A percentile compares a stretch with the other conserved stretches of the same genome.
Conservation (phyloP, 2,888 invertebrate species). For the Apoda limacodes region DNA sequence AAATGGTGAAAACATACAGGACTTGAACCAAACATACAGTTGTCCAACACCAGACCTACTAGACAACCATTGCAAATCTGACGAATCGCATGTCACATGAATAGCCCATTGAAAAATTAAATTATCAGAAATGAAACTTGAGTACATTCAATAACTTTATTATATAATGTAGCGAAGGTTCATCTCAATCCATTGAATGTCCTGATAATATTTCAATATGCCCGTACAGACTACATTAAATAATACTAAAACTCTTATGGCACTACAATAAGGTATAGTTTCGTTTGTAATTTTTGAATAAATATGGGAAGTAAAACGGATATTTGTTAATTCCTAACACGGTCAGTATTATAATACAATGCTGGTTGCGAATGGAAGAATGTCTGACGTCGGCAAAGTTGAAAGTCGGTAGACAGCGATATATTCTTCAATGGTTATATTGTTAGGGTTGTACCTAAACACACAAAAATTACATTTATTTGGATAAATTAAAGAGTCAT, state of each 20-base stretch:
- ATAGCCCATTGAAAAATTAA: too few species aligned
- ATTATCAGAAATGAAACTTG: too few species aligned
- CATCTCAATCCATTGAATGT: conserved; percentile 31
- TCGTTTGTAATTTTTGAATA: not conserved
- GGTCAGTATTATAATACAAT: conserved; percentile 60
- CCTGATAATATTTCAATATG: conserved; percentile 24
- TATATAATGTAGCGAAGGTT: conserved; percentile 24
- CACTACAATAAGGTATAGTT: not conserved
- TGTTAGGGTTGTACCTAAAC: conserved; percentile 37
- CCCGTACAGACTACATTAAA: conserved; percentile 11
- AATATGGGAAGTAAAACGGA: conserved; percentile 6
- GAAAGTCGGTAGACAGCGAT: conserved; percentile 50
- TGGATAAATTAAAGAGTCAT: too few species aligned
- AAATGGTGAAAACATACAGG: too few species aligned
- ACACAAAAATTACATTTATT: too few species aligned
- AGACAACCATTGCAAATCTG: too few species aligned
- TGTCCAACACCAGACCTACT: too few species aligned
- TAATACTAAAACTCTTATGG: not conserved
- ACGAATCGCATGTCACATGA: too few species aligned
- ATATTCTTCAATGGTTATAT: conserved; percentile 40
- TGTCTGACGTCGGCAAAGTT: conserved; percentile 55
- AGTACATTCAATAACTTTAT: too few species aligned
- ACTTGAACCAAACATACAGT: too few species aligned
- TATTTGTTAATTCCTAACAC: conserved; percentile 50
- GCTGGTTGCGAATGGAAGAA: conserved; percentile 40